Percentiles rank a stretch among this genome's conserved stretches.
Evolutionary conservation across 2,797 vertebrate species (phyloP).

Genomic region (Sebastes aleutianus): DNA sequence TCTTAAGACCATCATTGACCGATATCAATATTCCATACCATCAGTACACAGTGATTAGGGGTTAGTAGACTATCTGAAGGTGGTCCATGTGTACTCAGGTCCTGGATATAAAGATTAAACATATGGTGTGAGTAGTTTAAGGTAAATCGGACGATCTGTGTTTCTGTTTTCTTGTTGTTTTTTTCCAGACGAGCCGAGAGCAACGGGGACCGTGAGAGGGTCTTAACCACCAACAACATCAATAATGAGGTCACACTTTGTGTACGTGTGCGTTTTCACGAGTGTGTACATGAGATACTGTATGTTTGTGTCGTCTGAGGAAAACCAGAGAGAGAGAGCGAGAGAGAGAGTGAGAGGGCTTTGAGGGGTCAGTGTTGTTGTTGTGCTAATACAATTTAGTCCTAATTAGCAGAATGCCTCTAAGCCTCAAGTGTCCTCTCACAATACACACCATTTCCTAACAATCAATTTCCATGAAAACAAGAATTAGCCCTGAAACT

Average conservation of each 20-base stretch:
- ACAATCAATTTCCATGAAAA: slow-evolving; percentile 60
- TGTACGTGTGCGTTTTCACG: neutral
- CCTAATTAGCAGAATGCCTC: slow-evolving; percentile 66
- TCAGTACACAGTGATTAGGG: neutral
- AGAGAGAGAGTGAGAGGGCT: neutral
- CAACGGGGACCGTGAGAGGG: slow-evolving; percentile 65
- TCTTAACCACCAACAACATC: slow-evolving; percentile 62
- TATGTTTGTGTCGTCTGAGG: neutral
- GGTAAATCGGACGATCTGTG: neutral
- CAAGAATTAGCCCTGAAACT: slow-evolving; percentile 34
- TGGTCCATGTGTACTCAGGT: neutral
- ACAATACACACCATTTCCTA: slow-evolving; percentile 31
- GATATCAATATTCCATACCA: neutral
- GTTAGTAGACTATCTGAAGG: neutral
- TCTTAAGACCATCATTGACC: neutral
- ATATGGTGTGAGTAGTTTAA: neutral
- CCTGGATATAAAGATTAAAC: neutral
- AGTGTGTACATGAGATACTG: slow-evolving; percentile 2
- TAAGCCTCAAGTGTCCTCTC: slow-evolving; percentile 56
- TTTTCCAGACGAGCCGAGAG: slow-evolving; percentile 24
- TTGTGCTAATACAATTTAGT: slow-evolving; percentile 65
- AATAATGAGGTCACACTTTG: slow-evolving; percentile 54
- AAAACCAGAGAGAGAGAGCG: neutral
- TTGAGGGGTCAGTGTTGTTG: slow-evolving; percentile 58
- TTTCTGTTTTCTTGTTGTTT: neutral